Base-by-base conservation (phyloP, 2,888 invertebrate species). In the Drosophila atripex region DNA sequence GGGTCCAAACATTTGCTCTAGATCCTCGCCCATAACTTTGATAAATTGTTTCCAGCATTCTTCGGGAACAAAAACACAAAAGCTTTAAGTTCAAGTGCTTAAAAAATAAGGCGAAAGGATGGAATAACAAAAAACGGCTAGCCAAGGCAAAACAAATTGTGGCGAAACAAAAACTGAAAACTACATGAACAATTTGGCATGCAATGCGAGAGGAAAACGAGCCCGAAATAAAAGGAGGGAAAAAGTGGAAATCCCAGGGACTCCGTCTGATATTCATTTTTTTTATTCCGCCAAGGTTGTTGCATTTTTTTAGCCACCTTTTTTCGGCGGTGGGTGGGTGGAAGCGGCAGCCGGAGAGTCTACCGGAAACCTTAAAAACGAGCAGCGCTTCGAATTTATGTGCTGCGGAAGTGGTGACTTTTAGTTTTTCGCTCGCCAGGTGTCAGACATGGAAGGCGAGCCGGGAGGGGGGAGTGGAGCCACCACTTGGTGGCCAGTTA, bases 361-460 rank as follows among this genome's bases (percentile, higher is more conserved):
- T 43, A 47, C 49, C 69, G 64, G 72, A 77, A 77, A 50, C 73
- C 75, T 65, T 83, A 71, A 83, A 86, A 77, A 50, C 64, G 71
- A 61, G 58, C 65, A 57, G 41, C 71, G 63, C 73, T 73, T 79
- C 70, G 71, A 86, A 83, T 86, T 83, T 82, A 83, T 82, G 77
- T 79, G 75, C 65, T 59, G 65, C 83, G 80, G 77, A 83, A 77
- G 61, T 79, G 73, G 65, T 75, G 80, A 86, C 80, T 86, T 77
- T 82, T 73, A 79, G 75, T 63, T 71, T 71, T 71, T 71, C 50
- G 32, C 56, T 63, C 49, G 57, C 56, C 80, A 83, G 86, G 84
- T 83, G 80, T 70, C 71, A 71, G 70, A 47, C 71, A 46, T 63
- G 52, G 28, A 28, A 28, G 3, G 28, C 28, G 28, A 28, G 9